phyloP scores from a whole-genome alignment of 2,797 vertebrate species.

The Onychomys torridus region DNA sequence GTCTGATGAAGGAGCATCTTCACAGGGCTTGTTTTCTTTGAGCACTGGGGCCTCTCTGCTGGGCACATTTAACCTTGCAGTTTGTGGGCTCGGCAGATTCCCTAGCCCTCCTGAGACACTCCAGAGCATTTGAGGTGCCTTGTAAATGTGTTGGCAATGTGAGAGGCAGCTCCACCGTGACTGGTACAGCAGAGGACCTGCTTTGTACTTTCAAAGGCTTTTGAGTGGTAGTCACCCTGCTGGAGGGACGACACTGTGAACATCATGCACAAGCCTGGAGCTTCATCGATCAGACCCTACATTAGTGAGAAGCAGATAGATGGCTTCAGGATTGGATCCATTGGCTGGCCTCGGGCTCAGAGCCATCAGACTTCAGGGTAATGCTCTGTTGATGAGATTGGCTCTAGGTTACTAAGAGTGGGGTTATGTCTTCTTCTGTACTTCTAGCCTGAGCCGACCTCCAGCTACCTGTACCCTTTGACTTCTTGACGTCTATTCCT shows the following conservation, averaged over 20 bases:
- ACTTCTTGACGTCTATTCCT: background rate
- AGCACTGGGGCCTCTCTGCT: background rate
- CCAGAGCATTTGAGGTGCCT: background rate
- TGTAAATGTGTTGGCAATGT: background rate
- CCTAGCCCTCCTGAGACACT: too few relatives aligned
- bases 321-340: background rate
- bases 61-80: background rate
- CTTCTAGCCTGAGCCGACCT: background rate
- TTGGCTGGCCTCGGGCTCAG: background rate
- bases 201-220: background rate
- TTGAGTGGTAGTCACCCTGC: background rate
- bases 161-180: background rate
- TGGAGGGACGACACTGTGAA: background rate
- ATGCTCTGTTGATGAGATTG: background rate
- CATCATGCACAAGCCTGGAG: background rate
- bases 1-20: background rate
- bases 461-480: background rate
- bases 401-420: background rate
- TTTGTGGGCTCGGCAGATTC: background rate
- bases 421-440: background rate
- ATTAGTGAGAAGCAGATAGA: background rate
- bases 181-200: background rate
- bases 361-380: background rate
- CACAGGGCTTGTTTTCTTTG: background rate
- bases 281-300: background rate